phyloP scores from a whole-genome alignment of 2,888 invertebrate species.

The Thecophora atra region DNA sequence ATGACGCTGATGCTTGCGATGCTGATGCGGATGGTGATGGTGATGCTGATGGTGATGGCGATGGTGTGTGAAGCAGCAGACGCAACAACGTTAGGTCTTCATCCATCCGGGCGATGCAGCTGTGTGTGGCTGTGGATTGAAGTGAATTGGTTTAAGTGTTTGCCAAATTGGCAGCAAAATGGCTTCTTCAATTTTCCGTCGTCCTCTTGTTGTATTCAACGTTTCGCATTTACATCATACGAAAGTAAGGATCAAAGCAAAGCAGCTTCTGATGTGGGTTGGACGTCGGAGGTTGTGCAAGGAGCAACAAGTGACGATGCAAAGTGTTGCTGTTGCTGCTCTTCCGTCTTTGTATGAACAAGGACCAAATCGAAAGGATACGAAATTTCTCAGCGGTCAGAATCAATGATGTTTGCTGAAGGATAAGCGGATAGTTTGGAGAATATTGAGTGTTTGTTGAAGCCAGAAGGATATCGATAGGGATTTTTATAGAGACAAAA shows the following conservation, averaged over 20 bases:
- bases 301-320: slow-evolving; percentile 22
- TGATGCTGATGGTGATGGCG: slow-evolving; percentile 24
- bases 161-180: slow-evolving; percentile 65
- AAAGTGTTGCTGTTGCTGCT: slow-evolving; percentile 12
- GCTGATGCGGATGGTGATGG: slow-evolving; percentile 14
- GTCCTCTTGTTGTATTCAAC: slow-evolving; percentile 45
- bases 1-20: slow-evolving; percentile 21
- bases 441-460: slow-evolving; percentile 2
- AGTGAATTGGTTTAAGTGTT: slow-evolving; percentile 66
- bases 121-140: slow-evolving; percentile 52
- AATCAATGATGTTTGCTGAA: slow-evolving; percentile 35
- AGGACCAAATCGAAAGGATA: slow-evolving; percentile 11
- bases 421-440: slow-evolving; percentile 26
- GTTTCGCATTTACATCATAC: slow-evolving; percentile 44
- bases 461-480: background rate
- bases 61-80: background rate
- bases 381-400: slow-evolving; percentile 23
- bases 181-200: slow-evolving; percentile 61
- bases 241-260: slow-evolving; percentile 26
- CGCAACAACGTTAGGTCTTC: slow-evolving; percentile 26
- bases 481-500: background rate
- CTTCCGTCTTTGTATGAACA: background rate
- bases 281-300: background rate
- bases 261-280: slow-evolving; percentile 4
- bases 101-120: slow-evolving; percentile 36